Percentiles rank a stretch among this genome's conserved stretches.
phyloP scores from a whole-genome alignment of 2,113 vertebrate genomes.

The Paradisaea rubra region DNA sequence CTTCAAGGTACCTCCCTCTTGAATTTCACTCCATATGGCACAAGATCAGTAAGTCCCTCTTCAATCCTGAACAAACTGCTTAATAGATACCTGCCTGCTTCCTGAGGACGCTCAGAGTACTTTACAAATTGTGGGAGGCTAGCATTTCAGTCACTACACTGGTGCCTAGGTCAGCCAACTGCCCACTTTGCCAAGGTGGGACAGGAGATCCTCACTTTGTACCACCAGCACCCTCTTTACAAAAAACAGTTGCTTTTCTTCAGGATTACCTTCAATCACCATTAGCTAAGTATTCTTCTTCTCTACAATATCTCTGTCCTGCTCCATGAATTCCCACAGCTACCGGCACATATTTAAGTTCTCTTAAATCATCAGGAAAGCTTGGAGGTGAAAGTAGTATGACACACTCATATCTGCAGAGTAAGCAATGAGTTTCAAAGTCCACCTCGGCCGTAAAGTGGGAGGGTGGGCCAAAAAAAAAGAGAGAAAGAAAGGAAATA shows the following conservation, averaged over 20 bases:
- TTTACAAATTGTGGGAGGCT: neutral
- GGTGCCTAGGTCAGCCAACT: neutral
- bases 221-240: neutral
- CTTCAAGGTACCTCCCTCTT: neutral
- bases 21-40: neutral
- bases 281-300: neutral
- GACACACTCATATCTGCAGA: neutral
- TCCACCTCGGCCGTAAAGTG: neutral
- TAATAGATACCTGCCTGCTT: neutral
- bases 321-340: neutral
- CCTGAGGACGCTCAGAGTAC: neutral
- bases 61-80: neutral
- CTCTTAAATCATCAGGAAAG: neutral
- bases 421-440: conserved; percentile 37
- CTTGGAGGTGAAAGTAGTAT: neutral
- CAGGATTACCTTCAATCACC: neutral
- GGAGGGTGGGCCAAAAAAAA: fast-evolving
- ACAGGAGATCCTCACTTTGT: neutral
- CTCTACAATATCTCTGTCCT: neutral
- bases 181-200: neutral
- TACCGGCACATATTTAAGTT: neutral
- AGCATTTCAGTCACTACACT: neutral
- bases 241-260: neutral
- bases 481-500: fast-evolving
- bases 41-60: neutral